Conservation (phyloP, 2,888 invertebrate genomes). For the Polydrusus pterygomalis region DNA sequence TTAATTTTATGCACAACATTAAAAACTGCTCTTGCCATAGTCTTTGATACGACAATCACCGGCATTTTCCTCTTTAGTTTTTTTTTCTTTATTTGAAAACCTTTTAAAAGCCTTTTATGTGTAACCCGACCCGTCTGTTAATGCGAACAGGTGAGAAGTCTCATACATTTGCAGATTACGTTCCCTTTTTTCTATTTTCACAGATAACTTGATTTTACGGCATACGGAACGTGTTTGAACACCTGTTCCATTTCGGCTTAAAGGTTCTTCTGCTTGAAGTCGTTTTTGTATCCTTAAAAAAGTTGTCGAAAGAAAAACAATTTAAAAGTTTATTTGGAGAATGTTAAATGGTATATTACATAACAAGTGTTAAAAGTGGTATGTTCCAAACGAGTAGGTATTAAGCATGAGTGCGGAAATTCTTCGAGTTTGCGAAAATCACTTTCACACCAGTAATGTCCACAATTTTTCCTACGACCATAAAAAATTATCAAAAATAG, state of each 20-base stretch:
- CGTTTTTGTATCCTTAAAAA: neutral
- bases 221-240: conserved; percentile 40
- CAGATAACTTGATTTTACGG: conserved; percentile 48
- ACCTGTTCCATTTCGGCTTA: conserved; percentile 42
- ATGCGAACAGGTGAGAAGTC: conserved; percentile 52
- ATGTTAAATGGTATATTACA: too few relatives aligned
- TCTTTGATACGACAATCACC: neutral
- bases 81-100: conserved; percentile 5
- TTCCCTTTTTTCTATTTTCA: conserved; percentile 40
- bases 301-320: neutral
- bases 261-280: neutral
- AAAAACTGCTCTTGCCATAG: neutral
- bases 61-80: neutral
- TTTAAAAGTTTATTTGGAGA: too few relatives aligned
- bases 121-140: conserved; percentile 41
- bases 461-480: too few relatives aligned
- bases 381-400: too few relatives aligned
- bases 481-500: too few relatives aligned
- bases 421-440: too few relatives aligned
- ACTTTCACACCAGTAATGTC: too few relatives aligned
- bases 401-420: too few relatives aligned
- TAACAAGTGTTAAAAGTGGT: too few relatives aligned
- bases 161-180: conserved; percentile 53
- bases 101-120: conserved; percentile 33
- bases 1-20: neutral